Evolutionary conservation across 2,888 invertebrate species (phyloP), one percentile per base, ranked within the genome.

Genomic region (Biston betularia): DNA sequence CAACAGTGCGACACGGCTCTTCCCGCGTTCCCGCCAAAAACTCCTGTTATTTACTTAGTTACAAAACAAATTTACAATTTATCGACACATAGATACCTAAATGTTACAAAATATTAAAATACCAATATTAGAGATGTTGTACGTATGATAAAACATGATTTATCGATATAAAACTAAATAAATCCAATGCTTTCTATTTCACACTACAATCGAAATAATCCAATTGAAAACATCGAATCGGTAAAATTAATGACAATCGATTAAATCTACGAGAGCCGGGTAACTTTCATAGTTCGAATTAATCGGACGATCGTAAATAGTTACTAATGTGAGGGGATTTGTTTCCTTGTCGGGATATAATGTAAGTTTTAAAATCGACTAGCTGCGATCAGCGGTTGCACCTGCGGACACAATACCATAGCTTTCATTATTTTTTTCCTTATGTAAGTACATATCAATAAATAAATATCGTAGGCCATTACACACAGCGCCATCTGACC

Each of bases 241-340:
- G 35, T 35, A 33, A 42, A 65, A 69, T 60, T 68, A 68, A 71
- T 71, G 65, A 60, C 38, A 66, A 57, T 48, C 68, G 63, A 71
- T 71, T 63, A 58, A 58, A 68, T 66, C 62, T 53, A 49, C 46
- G 50, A 34, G 57, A 71, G 48, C 8, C 35, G 58, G 49, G 48
- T 14, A 35, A 42, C 34, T 60, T 34, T 50, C 44, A 58, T 54
- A 58, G 48, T 53, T 24, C 53, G 40, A 42, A 33, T 54, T 42
- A 48, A 64, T 59, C 64, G 54, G 40, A 49, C 38, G 52, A 64
- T 64, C 63, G 54, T 0, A 6, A 58, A 48, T 54, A 44, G 54
- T 24, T 50, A 63, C 52, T 40, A 48, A 64, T 57, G 33, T 54
- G 0, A 54, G 42, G 35, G n/a, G 24, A 58, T 58, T 53, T 59